These are phyloP conservation scores for Drosophila sp. DNA, from an alignment of 1,140 invertebrate genomes.

Conservation along the genomic window DNA sequence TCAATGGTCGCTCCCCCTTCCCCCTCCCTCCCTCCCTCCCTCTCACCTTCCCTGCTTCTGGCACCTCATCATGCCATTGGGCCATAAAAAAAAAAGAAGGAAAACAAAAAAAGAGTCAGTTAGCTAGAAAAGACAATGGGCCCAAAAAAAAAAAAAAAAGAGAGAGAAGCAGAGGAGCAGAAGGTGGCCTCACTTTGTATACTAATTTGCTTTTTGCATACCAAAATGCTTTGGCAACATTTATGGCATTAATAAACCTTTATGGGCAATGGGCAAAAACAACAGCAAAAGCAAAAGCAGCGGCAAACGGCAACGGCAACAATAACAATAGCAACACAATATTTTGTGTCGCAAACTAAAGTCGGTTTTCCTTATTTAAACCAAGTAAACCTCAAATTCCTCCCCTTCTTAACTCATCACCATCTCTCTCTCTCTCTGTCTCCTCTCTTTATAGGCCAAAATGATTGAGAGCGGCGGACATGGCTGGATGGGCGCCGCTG, in stretches of 20 bases:
- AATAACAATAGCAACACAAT: slow-evolving; percentile 1
- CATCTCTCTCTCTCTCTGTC: slow-evolving; percentile 8
- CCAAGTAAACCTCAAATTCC: background rate
- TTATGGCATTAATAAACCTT: slow-evolving; percentile 81
- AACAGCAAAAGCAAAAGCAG: slow-evolving; percentile 12
- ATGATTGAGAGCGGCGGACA: slow-evolving; percentile 81
- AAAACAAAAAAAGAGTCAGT: slow-evolving; percentile 39
- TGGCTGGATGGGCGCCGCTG: slow-evolving; percentile 77
- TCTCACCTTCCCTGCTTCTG: too few relatives aligned
- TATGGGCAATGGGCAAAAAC: slow-evolving; percentile 66
- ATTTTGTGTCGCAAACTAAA: slow-evolving; percentile 15
- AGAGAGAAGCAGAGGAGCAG: background rate
- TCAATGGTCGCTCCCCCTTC: background rate
- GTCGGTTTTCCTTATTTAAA: slow-evolving; percentile 1
- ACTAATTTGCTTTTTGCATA: slow-evolving; percentile 80
- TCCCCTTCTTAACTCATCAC: slow-evolving; percentile 22
- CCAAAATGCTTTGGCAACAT: slow-evolving; percentile 68
- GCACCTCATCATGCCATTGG: background rate
- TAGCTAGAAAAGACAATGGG: slow-evolving; percentile 57
- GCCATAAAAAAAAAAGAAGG: slow-evolving; percentile 55
- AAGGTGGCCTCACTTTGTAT: slow-evolving; percentile 69
- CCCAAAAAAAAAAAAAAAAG: background rate
- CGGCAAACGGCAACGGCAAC: background rate
- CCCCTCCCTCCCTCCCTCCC: background rate
- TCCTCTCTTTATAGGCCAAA: slow-evolving; percentile 68